Evolutionary conservation across 2,113 vertebrate species (phyloP).

Genomic region (Haemorhous mexicanus): DNA sequence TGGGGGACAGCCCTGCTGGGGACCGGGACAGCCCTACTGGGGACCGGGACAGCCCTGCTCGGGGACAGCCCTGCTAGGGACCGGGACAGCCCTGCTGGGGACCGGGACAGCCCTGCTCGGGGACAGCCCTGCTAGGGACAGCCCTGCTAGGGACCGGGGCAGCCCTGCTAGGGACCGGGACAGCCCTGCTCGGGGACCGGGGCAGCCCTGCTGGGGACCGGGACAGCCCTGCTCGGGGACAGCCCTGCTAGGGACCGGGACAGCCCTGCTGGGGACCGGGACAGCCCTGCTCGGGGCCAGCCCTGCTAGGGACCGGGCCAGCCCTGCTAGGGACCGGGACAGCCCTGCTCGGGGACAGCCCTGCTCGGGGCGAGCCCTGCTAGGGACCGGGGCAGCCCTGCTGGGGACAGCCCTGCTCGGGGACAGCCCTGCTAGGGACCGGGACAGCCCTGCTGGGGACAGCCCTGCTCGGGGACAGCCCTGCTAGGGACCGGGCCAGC

Average conservation of each 20-base stretch:
- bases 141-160: background rate
- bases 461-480: no score
- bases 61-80: no score
- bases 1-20: no score
- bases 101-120: accelerated
- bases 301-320: background rate
- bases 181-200: background rate
- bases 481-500: no score
- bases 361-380: no score
- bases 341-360: no score
- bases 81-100: accelerated
- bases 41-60: background rate
- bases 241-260: background rate
- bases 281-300: accelerated
- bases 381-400: background rate
- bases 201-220: background rate
- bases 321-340: background rate
- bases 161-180: accelerated
- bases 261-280: background rate
- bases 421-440: accelerated
- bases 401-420: background rate
- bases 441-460: no score
- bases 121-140: background rate
- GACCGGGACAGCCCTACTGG: accelerated
- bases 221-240: accelerated